These are phyloP conservation scores for Sciurus niger DNA, from an alignment of 2,113 vertebrate species.

Conservation along the genomic window DNA sequence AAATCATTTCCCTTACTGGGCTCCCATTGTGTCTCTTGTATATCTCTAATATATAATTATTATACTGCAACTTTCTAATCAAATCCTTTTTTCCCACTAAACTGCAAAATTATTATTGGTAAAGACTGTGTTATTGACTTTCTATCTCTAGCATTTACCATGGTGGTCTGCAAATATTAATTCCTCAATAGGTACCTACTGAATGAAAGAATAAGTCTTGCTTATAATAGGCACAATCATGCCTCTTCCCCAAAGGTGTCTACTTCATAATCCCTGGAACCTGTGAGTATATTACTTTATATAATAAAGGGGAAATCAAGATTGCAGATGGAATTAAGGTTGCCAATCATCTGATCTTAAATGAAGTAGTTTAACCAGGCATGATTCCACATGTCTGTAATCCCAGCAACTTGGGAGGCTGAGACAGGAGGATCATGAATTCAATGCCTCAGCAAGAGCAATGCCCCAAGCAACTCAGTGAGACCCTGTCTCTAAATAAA, in stretches of 20 bases:
- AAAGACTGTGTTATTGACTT: not conserved
- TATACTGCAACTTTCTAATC: not conserved
- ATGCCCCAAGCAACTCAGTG: too few species aligned
- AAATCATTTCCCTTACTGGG: not conserved
- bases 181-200: not conserved
- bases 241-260: not conserved
- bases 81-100: not conserved
- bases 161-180: not conserved
- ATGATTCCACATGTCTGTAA: too few species aligned
- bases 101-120: conserved; percentile 6
- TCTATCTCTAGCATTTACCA: conserved; percentile 2
- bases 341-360: not conserved
- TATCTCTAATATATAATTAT: not conserved
- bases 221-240: not conserved
- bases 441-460: too few species aligned
- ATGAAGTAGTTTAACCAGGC: not conserved
- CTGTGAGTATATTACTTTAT: not conserved
- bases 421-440: too few species aligned
- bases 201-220: not conserved
- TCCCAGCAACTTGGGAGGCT: too few species aligned
- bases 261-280: not conserved
- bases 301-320: not conserved
- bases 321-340: not conserved
- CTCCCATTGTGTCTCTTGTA: not conserved
- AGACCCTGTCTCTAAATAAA: too few species aligned